phyloP scores from a whole-genome alignment of 2,797 vertebrate species.

The Spinibarbus caldwelli region DNA sequence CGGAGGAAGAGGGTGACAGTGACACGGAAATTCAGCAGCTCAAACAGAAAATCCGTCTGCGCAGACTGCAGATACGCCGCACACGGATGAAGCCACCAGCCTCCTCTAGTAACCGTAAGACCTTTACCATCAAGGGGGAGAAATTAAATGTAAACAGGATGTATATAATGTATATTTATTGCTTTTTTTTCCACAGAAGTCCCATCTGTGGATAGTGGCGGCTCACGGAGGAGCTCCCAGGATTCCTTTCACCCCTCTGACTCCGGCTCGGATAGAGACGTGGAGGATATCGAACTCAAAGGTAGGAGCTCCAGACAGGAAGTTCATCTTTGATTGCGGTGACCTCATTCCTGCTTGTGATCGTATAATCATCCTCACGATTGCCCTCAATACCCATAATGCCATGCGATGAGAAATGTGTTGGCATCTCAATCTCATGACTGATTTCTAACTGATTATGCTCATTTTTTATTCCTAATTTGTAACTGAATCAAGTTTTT shows the following conservation, averaged over 20 bases:
- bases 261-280: constrained; percentile 88
- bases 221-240: constrained; percentile 88
- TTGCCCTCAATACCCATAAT: constrained; percentile 12
- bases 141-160: not conserved
- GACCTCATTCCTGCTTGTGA: not conserved
- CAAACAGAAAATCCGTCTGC: constrained; percentile 93
- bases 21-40: constrained; percentile 96
- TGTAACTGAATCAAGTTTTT: not conserved
- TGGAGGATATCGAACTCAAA: constrained; percentile 89
- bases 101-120: constrained; percentile 70
- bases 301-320: constrained; percentile 74
- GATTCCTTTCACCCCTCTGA: constrained; percentile 88
- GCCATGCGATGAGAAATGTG: not conserved
- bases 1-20: constrained; percentile 84
- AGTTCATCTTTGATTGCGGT: no score
- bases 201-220: constrained; percentile 84
- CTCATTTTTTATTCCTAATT: constrained; percentile 20
- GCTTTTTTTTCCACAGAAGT: constrained; percentile 72
- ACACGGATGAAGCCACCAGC: constrained; percentile 73
- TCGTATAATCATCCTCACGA: constrained; percentile 16
- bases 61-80: constrained; percentile 92
- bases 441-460: not conserved
- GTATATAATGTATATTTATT: not conserved
- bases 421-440: not conserved
- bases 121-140: not conserved